Conservation (phyloP, 64 coral and sea anemone species). For the Stichodactyla mertensii region DNA sequence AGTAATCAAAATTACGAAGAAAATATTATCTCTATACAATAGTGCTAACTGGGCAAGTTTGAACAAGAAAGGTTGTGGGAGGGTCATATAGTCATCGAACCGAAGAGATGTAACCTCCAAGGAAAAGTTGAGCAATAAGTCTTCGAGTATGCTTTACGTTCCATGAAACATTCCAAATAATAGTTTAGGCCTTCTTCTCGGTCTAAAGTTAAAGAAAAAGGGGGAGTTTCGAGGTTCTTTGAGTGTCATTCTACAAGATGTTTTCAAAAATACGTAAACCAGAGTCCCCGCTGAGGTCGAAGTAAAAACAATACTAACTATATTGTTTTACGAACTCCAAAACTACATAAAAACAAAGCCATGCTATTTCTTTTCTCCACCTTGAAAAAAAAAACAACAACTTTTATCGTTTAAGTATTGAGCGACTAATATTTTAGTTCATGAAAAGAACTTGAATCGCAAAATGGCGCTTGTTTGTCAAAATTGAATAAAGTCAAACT, state of each 20-base stretch:
- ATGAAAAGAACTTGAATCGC: neutral
- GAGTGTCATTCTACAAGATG: neutral
- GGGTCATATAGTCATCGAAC: neutral
- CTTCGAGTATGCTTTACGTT: neutral
- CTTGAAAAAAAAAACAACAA: neutral
- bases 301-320: neutral
- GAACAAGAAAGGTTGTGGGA: constrained; percentile 16
- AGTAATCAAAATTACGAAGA: neutral
- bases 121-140: neutral
- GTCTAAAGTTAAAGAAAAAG: neutral
- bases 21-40: neutral
- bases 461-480: constrained; percentile 15
- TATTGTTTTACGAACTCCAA: constrained; percentile 13
- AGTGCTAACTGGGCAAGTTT: constrained; percentile 24
- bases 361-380: neutral
- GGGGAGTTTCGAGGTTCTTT: neutral
- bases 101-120: neutral
- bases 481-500: constrained; percentile 1
- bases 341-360: constrained; percentile 11
- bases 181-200: neutral
- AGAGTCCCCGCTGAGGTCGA: neutral
- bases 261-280: neutral
- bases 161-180: neutral
- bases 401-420: neutral
- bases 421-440: neutral